Percentiles rank a stretch among this genome's conserved stretches.
Evolutionary conservation across 2,113 vertebrate species (phyloP).

Genomic region (Trematocara unimaculatum): DNA sequence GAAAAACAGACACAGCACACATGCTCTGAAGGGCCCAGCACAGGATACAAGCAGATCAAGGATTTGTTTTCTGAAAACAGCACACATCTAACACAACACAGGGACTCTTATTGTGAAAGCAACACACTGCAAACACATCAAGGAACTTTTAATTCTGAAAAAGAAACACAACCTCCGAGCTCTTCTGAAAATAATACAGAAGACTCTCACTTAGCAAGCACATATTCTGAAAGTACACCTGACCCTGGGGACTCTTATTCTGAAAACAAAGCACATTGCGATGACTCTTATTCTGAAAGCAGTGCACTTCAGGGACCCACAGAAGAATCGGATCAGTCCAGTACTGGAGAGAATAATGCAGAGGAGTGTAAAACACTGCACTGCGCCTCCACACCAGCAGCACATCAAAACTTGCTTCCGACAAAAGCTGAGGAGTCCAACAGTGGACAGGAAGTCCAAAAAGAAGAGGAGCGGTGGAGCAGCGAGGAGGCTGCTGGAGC

Average conservation of each 20-base stretch:
- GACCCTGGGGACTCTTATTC: background rate
- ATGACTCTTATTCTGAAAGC: background rate
- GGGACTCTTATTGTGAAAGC: background rate
- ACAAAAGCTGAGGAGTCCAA: background rate
- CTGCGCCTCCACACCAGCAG: background rate
- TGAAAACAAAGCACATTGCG: background rate
- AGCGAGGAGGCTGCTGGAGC: slow-evolving; percentile 12
- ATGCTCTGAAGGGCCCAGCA: background rate
- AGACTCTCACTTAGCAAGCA: background rate
- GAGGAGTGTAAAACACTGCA: background rate
- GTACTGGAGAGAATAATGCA: accelerated
- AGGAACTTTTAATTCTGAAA: background rate
- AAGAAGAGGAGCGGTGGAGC: background rate
- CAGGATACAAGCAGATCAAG: background rate
- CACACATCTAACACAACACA: background rate
- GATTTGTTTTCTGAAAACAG: background rate
- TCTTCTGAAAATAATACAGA: background rate
- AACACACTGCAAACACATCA: background rate
- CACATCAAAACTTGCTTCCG: background rate
- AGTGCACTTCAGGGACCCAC: background rate
- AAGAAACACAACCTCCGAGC: background rate
- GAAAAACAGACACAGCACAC: background rate
- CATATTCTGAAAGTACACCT: background rate
- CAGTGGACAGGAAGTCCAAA: background rate
- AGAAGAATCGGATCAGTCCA: background rate